Percentiles rank a stretch among this genome's conserved stretches.
Evolutionary conservation across 1,140 invertebrate species (phyloP).

Genomic region (Trichoplusia ni): DNA sequence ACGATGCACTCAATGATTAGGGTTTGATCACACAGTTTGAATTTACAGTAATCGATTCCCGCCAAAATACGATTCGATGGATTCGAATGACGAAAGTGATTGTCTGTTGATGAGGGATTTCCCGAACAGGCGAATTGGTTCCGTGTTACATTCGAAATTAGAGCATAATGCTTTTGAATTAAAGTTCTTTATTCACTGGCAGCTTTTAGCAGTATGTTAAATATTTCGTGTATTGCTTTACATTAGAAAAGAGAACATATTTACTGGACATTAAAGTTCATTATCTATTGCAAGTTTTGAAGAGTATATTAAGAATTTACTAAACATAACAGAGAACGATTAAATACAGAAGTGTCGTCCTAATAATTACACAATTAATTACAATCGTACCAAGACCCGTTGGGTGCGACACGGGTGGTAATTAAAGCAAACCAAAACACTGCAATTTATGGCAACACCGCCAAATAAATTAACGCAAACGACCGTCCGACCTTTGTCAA

Average conservation of each 20-base stretch:
- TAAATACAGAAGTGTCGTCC: neutral
- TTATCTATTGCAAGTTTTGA: too few species aligned
- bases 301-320: too few species aligned
- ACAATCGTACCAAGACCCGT: conserved; percentile 31
- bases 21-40: neutral
- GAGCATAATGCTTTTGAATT: too few species aligned
- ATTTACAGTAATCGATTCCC: neutral
- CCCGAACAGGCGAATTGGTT: too few species aligned
- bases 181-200: too few species aligned
- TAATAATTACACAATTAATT: conserved; percentile 43
- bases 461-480: conserved; percentile 46
- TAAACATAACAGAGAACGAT: neutral
- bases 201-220: too few species aligned
- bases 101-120: too few species aligned
- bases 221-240: too few species aligned
- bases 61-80: neutral
- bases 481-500: conserved; percentile 33
- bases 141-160: too few species aligned
- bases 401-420: conserved; percentile 40
- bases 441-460: conserved; percentile 46
- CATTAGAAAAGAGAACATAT: too few species aligned
- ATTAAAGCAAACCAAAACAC: conserved; percentile 45
- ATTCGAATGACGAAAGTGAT: too few species aligned
- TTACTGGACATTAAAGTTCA: too few species aligned
- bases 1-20: neutral